phyloP scores from a whole-genome alignment of 2,113 vertebrate genomes.

The Myiopsitta monachus region DNA sequence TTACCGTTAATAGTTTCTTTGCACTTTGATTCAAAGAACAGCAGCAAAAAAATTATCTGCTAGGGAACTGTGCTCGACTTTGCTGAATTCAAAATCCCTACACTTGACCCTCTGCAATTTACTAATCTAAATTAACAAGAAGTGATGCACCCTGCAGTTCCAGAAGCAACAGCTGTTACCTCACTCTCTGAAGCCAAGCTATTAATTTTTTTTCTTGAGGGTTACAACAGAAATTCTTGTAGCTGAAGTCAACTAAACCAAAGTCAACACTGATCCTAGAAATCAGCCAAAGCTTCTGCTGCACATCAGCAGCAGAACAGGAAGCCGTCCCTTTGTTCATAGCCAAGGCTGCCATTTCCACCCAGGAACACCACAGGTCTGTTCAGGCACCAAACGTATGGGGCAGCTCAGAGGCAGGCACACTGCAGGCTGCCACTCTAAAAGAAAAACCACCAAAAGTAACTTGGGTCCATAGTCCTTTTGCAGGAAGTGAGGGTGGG shows the following conservation, averaged over 20 bases:
- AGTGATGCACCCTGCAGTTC: neutral
- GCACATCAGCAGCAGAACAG: neutral
- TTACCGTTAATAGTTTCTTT: neutral
- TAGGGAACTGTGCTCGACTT: neutral
- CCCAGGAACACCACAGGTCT: accelerated
- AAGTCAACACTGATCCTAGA: neutral
- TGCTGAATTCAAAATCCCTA: neutral
- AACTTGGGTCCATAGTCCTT: neutral
- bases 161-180: neutral
- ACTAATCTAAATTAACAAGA: neutral
- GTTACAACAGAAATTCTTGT: neutral
- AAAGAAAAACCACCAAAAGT: neutral
- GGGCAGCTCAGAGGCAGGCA: neutral
- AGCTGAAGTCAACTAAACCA: neutral
- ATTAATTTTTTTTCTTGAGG: neutral
- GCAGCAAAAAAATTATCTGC: neutral
- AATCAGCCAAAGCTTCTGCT: neutral
- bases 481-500: neutral
- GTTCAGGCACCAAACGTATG: neutral
- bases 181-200: neutral
- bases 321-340: neutral
- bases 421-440: neutral
- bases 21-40: neutral
- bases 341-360: neutral
- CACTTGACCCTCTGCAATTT: neutral